These are phyloP conservation scores for Gambusia yucatana DNA, from an alignment of 2,797 vertebrate genomes.

Conservation along the genomic window DNA sequence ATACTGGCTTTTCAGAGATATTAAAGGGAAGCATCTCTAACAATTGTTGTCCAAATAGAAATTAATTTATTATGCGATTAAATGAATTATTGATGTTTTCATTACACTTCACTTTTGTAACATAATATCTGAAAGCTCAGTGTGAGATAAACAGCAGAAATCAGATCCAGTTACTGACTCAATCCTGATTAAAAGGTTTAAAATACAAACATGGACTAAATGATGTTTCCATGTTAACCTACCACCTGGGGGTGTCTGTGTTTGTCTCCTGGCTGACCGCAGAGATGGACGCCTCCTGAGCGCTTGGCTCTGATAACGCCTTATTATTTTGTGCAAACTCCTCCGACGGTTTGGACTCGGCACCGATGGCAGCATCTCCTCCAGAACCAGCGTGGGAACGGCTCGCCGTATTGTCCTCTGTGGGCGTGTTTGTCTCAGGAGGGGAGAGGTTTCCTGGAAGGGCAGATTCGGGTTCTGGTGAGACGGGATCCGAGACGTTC, in stretches of 20 bases:
- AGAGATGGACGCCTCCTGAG: slow-evolving; percentile 28
- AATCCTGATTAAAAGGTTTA: not conserved
- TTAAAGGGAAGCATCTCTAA: no score
- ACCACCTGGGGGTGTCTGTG: slow-evolving; percentile 44
- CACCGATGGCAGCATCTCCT: slow-evolving; percentile 5
- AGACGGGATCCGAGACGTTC: slow-evolving; percentile 16
- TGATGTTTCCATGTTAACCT: slow-evolving; percentile 32
- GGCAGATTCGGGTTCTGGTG: slow-evolving; percentile 5
- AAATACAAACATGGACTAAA: not conserved
- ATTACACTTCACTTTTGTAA: not conserved
- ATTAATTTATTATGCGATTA: no score
- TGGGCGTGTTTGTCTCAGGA: slow-evolving; percentile 13
- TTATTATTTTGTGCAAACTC: slow-evolving; percentile 15
- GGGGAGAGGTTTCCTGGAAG: slow-evolving; percentile 17
- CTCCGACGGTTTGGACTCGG: slow-evolving; percentile 13
- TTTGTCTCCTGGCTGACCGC: slow-evolving; percentile 36
- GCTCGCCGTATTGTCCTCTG: slow-evolving; percentile 21
- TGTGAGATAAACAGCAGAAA: not conserved
- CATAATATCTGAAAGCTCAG: not conserved
- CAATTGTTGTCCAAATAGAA: no score
- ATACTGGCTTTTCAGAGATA: no score
- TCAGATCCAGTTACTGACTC: not conserved
- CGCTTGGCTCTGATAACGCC: slow-evolving; percentile 26
- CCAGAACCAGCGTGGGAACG: slow-evolving; percentile 8
- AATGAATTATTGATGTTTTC: not conserved